A percentile compares a stretch with the other conserved stretches of the same genome.
These are phyloP conservation scores for Coecobrya sp. DNA, from an alignment of 2,888 invertebrate species.

Conservation along the genomic window DNA sequence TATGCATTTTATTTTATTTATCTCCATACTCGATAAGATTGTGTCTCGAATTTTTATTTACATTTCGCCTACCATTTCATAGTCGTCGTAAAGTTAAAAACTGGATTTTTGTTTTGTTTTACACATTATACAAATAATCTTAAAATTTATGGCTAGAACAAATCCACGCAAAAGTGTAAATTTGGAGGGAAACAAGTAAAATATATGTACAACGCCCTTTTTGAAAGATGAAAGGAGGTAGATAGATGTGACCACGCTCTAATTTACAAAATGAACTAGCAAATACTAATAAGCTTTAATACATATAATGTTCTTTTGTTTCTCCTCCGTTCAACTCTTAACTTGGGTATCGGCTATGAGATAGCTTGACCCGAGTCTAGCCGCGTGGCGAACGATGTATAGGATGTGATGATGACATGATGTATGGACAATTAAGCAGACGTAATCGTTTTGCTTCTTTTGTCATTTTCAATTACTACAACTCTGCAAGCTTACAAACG, in stretches of 20 bases:
- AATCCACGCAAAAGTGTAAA: constrained; percentile 11
- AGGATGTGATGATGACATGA: neutral
- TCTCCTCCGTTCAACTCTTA: too few species aligned
- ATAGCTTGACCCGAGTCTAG: too few species aligned
- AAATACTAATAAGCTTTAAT: neutral
- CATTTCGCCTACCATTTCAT: neutral
- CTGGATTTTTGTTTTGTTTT: neutral
- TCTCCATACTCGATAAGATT: neutral
- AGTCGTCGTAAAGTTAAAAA: neutral
- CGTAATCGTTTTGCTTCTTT: neutral
- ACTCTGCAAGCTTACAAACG: neutral
- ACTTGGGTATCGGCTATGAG: too few species aligned
- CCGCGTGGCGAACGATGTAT: neutral
- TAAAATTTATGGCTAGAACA: neutral
- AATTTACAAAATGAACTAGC: neutral
- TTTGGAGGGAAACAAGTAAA: neutral
- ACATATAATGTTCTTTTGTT: too few species aligned
- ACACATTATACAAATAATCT: neutral
- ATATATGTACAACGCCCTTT: constrained; percentile 2
- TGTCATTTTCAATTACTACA: constrained; percentile 7
- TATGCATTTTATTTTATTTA: neutral
- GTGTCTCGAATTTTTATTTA: neutral
- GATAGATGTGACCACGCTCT: neutral
- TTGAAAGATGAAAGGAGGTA: neutral
- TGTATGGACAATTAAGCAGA: neutral